A percentile compares a stretch with the other conserved stretches of the same genome.
Conservation (phyloP, 2,888 invertebrate genomes). For the Drosophila meridionalis region DNA sequence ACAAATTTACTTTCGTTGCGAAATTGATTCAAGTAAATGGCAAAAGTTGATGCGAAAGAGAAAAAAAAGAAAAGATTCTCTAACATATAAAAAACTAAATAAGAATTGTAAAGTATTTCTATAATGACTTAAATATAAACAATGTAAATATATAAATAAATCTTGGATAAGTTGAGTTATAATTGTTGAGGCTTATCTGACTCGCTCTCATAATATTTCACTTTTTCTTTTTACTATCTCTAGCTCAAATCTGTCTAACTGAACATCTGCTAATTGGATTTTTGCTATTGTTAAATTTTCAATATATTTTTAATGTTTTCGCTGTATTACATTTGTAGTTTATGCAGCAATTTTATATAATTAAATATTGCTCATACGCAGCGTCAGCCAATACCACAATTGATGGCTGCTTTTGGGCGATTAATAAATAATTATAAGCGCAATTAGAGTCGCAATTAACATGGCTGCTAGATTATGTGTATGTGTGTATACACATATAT, state of each 20-base stretch:
- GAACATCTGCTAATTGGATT: not conserved
- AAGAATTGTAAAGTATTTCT: not conserved
- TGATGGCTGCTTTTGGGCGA: slow-evolving; percentile 28
- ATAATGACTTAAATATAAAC: not conserved
- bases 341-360: not conserved
- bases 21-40: slow-evolving; percentile 21
- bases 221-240: not conserved
- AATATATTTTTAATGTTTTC: not conserved
- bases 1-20: slow-evolving; percentile 52
- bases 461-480: not conserved
- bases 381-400: slow-evolving; percentile 2
- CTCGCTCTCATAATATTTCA: not conserved
- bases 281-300: not conserved
- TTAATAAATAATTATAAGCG: slow-evolving; percentile 44
- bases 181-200: not conserved
- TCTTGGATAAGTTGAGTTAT: too few relatives aligned
- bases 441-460: slow-evolving; percentile 12
- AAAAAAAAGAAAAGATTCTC: not conserved
- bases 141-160: not conserved
- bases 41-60: slow-evolving; percentile 3
- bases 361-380: slow-evolving; percentile 48
- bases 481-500: not conserved
- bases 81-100: not conserved
- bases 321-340: not conserved
- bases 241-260: not conserved